Evolutionary conservation across 2,888 invertebrate genomes (phyloP).

Genomic region (Nipponacmea schrenckii): DNA sequence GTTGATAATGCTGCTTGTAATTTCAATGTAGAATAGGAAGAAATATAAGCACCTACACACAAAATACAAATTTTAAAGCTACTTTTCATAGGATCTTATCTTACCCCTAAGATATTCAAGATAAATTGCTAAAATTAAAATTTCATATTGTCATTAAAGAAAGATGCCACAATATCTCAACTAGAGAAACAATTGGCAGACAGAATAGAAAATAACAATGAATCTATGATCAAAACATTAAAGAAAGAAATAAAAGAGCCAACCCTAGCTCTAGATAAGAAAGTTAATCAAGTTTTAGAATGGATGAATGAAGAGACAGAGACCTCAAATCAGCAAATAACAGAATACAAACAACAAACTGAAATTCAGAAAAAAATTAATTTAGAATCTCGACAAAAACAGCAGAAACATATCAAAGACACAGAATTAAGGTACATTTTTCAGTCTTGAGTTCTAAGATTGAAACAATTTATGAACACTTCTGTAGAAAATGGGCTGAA

Average conservation of each 20-base stretch:
- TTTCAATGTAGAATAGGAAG: not conserved
- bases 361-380: slow-evolving; percentile 24
- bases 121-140: too few relatives aligned
- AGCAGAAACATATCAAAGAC: slow-evolving; percentile 26
- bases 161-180: slow-evolving; percentile 40
- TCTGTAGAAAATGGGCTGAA: too few relatives aligned
- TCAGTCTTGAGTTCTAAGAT: not conserved
- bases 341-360: slow-evolving; percentile 25
- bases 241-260: slow-evolving; percentile 35
- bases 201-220: slow-evolving; percentile 22
- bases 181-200: slow-evolving; percentile 34
- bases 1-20: not conserved
- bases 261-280: slow-evolving; percentile 34
- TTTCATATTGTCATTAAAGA: slow-evolving; percentile 25
- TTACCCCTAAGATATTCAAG: too few relatives aligned
- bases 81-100: too few relatives aligned
- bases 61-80: too few relatives aligned
- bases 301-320: slow-evolving; percentile 25
- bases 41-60: too few relatives aligned
- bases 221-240: slow-evolving; percentile 33
- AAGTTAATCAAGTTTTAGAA: slow-evolving; percentile 32
- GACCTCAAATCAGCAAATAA: slow-evolving; percentile 23
- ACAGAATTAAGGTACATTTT: slow-evolving; percentile 27
- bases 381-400: slow-evolving; percentile 20
- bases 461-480: too few relatives aligned